Conservation (phyloP, 1,140 invertebrate genomes). For the Vanessa atalanta region DNA sequence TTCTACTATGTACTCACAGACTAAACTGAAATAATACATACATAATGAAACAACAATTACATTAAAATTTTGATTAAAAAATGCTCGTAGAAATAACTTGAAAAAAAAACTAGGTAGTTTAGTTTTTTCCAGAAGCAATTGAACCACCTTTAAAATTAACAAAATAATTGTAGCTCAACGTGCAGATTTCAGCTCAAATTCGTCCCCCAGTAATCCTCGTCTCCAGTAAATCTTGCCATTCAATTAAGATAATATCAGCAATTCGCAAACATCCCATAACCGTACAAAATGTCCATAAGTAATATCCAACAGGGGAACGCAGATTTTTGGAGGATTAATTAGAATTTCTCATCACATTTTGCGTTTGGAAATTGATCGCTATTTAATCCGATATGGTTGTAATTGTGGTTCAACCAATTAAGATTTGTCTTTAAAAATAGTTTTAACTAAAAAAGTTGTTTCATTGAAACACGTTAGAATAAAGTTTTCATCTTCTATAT, state of each 20-base stretch:
- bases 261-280: constrained; percentile 59
- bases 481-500: too few species aligned
- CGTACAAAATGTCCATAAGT: constrained; percentile 49
- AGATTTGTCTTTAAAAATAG: background rate
- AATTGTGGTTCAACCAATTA: background rate
- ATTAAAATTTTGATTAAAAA: background rate
- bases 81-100: background rate
- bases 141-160: background rate
- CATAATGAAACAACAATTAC: too few species aligned
- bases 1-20: too few species aligned
- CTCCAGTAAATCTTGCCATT: constrained; percentile 54
- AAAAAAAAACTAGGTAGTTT: too few species aligned
- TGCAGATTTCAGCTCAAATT: background rate
- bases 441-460: too few species aligned
- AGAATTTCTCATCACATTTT: constrained; percentile 45
- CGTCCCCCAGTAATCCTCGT: constrained; percentile 6
- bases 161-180: background rate
- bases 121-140: background rate
- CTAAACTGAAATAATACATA: too few species aligned
- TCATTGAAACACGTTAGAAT: too few species aligned
- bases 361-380: constrained; percentile 26
- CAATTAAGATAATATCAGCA: constrained; percentile 72
- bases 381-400: background rate
- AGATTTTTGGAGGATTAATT: constrained; percentile 61
- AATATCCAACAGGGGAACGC: constrained; percentile 40